Base-by-base conservation (phyloP, 2,888 invertebrate genomes). In the Steinernema scapterisci region DNA sequence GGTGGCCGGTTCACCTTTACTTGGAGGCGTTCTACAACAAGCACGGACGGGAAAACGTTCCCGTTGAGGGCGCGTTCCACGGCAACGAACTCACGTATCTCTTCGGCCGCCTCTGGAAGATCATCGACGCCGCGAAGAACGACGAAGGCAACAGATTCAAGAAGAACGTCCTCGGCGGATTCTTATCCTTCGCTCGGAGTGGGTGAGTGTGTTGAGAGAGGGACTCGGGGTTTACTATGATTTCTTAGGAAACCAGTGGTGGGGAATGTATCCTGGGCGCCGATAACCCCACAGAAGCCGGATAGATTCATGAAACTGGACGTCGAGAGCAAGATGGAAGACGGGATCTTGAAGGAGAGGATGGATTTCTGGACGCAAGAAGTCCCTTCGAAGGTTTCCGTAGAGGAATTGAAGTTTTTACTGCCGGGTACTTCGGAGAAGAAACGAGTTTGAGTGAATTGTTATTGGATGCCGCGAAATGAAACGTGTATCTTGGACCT, bases 41-140 rank as follows among this genome's bases (percentile, higher is more conserved):
- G 16, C 27, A 63, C 19, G 63, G 63, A 1, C 63, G 63, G 2
- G 63, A 63, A 31, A 63, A 63, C 19, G 63, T 63, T 6, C 63
- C 63, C 16, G 63, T 63, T 27, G 31, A 63, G 31, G 63, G 63
- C 27, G 63, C 63, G 16, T 63, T 63, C 63, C 63, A 63, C 63
- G 63, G 63, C 9, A 63, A 63, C 38, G 63, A 63, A 63, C 63
- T 63, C 31, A n/a, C 63, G 25, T 63, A 31, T 25, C 27, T 63
- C 63, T 63, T 63, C 31, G 63, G 63, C 19, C 63, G 63, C 16
- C 31, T 63, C 9, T 63, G 63, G 63, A 63, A 63, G 38, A 16
- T 25, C 16, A 9, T 63, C 16, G 16, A 13, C 16, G 27, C 63
- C 7, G 63, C 27, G 31, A 63, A 63, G 63, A 13, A 25, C 16